A percentile compares a stretch with the other conserved stretches of the same genome.
phyloP scores from a whole-genome alignment of 64 coral and sea anemone species.

The Dendronephthya gigantea region DNA sequence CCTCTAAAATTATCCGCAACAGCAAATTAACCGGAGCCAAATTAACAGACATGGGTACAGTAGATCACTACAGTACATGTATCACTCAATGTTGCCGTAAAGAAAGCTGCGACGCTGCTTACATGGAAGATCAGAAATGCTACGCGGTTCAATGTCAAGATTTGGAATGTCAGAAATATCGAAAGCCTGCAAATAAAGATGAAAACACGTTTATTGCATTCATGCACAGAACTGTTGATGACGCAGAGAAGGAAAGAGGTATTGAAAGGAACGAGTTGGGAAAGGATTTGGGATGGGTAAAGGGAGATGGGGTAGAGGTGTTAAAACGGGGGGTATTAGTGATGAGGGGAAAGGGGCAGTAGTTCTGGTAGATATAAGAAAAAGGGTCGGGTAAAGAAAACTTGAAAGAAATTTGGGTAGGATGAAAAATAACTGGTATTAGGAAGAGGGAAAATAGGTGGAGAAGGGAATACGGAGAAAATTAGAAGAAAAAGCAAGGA shows the following conservation, averaged over 20 bases:
- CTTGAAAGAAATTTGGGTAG: too few species aligned
- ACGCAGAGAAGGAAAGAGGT: slow-evolving; percentile 70
- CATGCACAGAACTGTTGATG: slow-evolving; percentile 55
- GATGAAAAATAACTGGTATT: too few species aligned
- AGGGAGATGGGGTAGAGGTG: too few species aligned
- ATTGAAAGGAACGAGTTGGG: neutral
- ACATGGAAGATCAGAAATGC: slow-evolving; percentile 75
- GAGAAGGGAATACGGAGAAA: neutral
- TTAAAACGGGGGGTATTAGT: too few species aligned
- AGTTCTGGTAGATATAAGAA: too few species aligned
- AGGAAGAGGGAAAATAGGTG: too few species aligned
- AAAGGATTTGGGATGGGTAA: too few species aligned
- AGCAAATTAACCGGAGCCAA: neutral
- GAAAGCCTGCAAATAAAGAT: slow-evolving; percentile 44
- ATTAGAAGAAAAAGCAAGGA: too few species aligned
- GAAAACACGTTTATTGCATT: slow-evolving; percentile 70
- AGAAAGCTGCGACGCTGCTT: slow-evolving; percentile 76
- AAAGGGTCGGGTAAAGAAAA: too few species aligned
- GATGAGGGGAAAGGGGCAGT: too few species aligned
- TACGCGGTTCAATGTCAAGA: slow-evolving; percentile 82
- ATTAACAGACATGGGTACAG: neutral
- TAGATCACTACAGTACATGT: slow-evolving; percentile 36
- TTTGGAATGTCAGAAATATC: slow-evolving; percentile 62
- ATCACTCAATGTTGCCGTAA: slow-evolving; percentile 66
- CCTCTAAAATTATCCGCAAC: neutral